Evolutionary conservation across 2,797 vertebrate species (phyloP), one percentile per base, ranked within the genome.

Genomic region (Cryptoblepharus egeriae): DNA sequence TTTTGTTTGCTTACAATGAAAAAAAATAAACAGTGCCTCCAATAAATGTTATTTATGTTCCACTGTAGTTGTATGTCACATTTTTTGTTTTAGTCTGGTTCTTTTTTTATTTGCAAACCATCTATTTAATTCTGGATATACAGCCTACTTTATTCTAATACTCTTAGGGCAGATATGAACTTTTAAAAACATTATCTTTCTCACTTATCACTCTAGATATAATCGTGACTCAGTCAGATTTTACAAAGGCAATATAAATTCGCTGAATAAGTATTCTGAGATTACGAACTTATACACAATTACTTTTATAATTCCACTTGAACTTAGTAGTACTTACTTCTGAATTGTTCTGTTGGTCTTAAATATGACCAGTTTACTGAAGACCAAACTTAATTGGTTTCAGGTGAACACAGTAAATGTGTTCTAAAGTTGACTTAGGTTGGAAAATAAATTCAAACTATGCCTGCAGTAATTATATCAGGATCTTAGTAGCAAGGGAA

Each of bases 401-500:
- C 42, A 45, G 26, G 32, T 28, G 60, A 61, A 2, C 37, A 45
- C 30, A 78, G n/a, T 61, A 79, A 79, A 58, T 35, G 10, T 39
- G 32, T 32, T 60, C 32, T 67, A 67, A 18, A 32, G 35, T 39
- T 70, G 57, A 70, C n/a, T 5, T 42, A 39, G 45, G 28, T 71
- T 61, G 32, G 16, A 61, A 60, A 80, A 60, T 80, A 61, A 67
- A 61, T 12, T 28, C 35, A 37, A 80, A 55, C 32, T 78, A 28
- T 16, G 57, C 65, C 55, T 39, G 39, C 64, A 65, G 16, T 16
- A 68, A 22, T 58, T 75, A 24, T 49, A 61, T 75, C 20, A 13
- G 42, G 58, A 65, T 42, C 65, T 42, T 58, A 75, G 73, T 20
- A 75, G 52, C 80, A 75, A 68, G 28, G 28, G 65, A 81, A 18